Evolutionary conservation across 2,113 vertebrate genomes (phyloP), one percentile per base, ranked within the genome.

Genomic region (Parus major): DNA sequence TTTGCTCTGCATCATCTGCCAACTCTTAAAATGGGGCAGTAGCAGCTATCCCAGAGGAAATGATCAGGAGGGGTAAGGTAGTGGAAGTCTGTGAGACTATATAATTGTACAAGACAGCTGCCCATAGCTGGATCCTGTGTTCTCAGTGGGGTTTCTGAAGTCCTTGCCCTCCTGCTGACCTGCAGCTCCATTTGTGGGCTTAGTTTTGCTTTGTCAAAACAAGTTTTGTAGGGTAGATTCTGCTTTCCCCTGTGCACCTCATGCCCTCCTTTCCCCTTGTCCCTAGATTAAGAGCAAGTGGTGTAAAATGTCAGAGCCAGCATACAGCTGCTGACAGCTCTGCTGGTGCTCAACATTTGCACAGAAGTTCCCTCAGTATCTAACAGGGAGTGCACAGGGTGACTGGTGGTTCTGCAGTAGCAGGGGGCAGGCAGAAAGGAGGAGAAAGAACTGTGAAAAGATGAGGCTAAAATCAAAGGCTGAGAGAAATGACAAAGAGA

Each of bases 391-490:
- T 5, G 11, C 25, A 11, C 7, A 35, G 66, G 35, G 24, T 15
- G 6, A 7, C 5, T n/a, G 65, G 57, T 86, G 29, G 14, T 7
- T 46, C n/a, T 77, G 72, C 39, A 59, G 52, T 42, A 63, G 44
- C 12, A 59, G 33, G 20, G 15, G 6, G 2, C 16, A 10, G 33
- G 27, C 23, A 35, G 33, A 76, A 64, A 42, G 23, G 17, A 41
- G 27, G 33, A 69, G 29, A 68, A 92, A 78, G 28, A 35, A 20
- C 18, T 39, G 39, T 72, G 76, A 39, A 46, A 82, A 91, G 42
- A 80, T 68, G 91, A 92, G 59, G 36, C 90, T 82, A 60, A 80
- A 91, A 90, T 70, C 39, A 93, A 94, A 79, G 23, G 20, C 27
- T 68, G 46, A 83, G 61, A 73, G 60, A 95, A 92, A 81, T 55